A percentile compares a stretch with the other conserved stretches of the same genome.
Conservation (phyloP, 1,140 invertebrate genomes). For the Tetramorium alpestre region DNA sequence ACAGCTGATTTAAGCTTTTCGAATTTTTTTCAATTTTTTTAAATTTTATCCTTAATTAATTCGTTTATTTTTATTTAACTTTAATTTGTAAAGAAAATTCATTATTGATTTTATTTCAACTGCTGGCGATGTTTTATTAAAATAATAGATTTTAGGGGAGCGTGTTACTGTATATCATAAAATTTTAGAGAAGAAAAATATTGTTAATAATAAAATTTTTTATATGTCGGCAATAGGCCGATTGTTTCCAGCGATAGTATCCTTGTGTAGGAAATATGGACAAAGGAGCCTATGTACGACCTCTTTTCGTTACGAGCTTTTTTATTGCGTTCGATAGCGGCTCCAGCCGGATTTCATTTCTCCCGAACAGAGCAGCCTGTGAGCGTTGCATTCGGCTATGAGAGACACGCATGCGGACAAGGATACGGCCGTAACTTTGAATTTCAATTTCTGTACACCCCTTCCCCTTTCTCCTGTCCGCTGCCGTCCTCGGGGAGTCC, state of each 20-base stretch:
- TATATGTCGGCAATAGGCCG: background rate
- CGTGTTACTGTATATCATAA: background rate
- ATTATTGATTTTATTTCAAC: background rate
- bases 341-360: constrained; percentile 39
- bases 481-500: constrained; percentile 8
- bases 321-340: constrained; percentile 30
- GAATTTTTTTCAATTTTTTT: background rate
- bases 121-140: background rate
- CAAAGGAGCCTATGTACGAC: constrained; percentile 1
- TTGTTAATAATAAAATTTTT: constrained; percentile 42
- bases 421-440: constrained; percentile 61
- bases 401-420: constrained; percentile 35
- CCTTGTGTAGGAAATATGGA: background rate
- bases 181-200: background rate
- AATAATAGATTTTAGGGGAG: background rate
- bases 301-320: constrained; percentile 43
- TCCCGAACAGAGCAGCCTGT: constrained; percentile 19
- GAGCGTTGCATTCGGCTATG: constrained; percentile 28
- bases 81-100: background rate
- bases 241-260: background rate
- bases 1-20: background rate
- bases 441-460: constrained; percentile 53
- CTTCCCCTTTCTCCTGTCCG: background rate
- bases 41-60: background rate
- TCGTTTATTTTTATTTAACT: background rate